phyloP scores from a whole-genome alignment of 2,888 invertebrate genomes.

The Trichopoda pennipes region DNA sequence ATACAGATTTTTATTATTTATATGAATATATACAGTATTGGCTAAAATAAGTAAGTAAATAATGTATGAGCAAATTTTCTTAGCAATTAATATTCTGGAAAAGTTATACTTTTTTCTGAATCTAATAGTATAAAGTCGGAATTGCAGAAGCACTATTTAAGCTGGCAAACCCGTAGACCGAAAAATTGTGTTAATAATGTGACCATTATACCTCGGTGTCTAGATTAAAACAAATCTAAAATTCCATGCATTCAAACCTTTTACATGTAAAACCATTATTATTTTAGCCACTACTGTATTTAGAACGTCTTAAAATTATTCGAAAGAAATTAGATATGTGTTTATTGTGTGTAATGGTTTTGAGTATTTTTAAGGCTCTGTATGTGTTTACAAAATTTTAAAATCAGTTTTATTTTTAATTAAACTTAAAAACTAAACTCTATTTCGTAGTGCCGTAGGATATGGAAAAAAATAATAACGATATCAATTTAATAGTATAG shows the following conservation, averaged over 20 bases:
- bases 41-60: not conserved
- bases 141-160: too few species aligned
- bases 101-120: not conserved
- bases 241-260: too few species aligned
- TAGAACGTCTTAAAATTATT: not conserved
- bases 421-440: conserved; percentile 53
- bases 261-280: not conserved
- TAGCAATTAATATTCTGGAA: not conserved
- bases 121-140: not conserved
- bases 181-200: not conserved
- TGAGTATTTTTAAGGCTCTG: not conserved
- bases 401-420: conserved; percentile 34
- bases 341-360: not conserved
- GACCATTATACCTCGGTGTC: too few species aligned
- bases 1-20: conserved; percentile 41
- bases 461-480: not conserved
- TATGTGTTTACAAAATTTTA: not conserved
- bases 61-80: too few species aligned
- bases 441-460: conserved; percentile 27
- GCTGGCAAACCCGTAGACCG: too few species aligned
- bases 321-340: too few species aligned
- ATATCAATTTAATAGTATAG: conserved; percentile 2
- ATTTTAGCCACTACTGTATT: not conserved
- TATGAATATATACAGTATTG: not conserved
- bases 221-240: too few species aligned